Percentiles rank a stretch among this genome's conserved stretches.
phyloP scores from a whole-genome alignment of 2,113 vertebrate genomes.

The Phylloscopus trochilus region DNA sequence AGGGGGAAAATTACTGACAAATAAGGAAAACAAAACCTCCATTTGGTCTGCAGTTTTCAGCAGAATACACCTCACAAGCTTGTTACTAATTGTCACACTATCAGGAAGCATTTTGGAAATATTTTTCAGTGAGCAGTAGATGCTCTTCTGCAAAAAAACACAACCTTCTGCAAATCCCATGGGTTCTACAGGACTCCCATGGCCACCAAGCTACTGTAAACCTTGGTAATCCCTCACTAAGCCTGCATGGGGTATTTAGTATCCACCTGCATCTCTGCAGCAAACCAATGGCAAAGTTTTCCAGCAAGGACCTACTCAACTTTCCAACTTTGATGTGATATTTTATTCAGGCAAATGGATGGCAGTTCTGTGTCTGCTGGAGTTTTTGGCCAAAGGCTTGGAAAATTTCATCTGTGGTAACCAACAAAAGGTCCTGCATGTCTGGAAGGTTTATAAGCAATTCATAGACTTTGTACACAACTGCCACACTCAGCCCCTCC shows the following conservation, averaged over 20 bases:
- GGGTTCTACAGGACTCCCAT: not conserved
- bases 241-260: not conserved
- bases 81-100: not conserved
- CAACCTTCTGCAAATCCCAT: not conserved
- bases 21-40: not conserved
- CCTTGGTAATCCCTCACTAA: not conserved
- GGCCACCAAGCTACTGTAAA: not conserved
- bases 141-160: not conserved
- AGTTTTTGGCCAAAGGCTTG: not conserved
- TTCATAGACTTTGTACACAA: not conserved
- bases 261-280: not conserved
- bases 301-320: not conserved
- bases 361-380: not conserved
- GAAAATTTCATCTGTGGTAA: not conserved
- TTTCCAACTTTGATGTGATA: not conserved
- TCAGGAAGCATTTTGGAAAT: not conserved
- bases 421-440: not conserved
- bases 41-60: not conserved
- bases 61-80: not conserved
- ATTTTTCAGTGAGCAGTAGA: not conserved
- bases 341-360: not conserved
- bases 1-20: not conserved
- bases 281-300: not conserved
- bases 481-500: not conserved
- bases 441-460: not conserved